Evolutionary conservation across 2,113 vertebrate species (phyloP).

Genomic region (Salvelinus alpinus): DNA sequence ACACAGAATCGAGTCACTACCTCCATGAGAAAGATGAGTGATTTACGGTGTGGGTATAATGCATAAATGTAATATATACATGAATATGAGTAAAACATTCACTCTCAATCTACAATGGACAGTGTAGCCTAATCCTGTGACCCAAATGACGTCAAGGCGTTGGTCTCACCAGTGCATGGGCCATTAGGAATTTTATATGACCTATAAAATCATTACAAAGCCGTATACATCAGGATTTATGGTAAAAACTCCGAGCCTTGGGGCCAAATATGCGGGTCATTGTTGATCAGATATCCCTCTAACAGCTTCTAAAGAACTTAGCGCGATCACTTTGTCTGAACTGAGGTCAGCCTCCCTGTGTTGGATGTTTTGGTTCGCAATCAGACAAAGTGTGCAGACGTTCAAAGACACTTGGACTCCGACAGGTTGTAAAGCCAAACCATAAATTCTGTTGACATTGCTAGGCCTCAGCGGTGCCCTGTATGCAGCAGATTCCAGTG

Average conservation of each 20-base stretch:
- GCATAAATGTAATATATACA: neutral
- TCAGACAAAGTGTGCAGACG: neutral
- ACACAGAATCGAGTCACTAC: neutral
- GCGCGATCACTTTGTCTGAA: neutral
- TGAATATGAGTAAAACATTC: neutral
- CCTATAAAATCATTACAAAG: too few relatives aligned
- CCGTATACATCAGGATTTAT: too few relatives aligned
- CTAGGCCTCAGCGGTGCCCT: neutral
- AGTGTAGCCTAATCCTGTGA: neutral
- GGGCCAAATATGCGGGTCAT: conserved; percentile 13
- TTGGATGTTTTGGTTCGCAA: neutral
- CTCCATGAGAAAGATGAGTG: neutral
- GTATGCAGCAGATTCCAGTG: neutral
- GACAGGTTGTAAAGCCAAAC: neutral
- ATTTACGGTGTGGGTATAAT: neutral
- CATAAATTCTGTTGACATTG: neutral
- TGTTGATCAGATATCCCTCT: conserved; percentile 24
- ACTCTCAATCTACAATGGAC: neutral
- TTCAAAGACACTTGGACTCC: neutral
- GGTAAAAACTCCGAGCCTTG: neutral
- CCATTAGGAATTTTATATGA: neutral
- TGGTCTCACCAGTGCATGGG: neutral
- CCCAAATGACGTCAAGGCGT: neutral
- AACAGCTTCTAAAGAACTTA: conserved; percentile 7
- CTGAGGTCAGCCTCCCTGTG: neutral